These are phyloP conservation scores for Actenoides lindsayi DNA, from an alignment of 2,113 vertebrate species.

Conservation along the genomic window DNA sequence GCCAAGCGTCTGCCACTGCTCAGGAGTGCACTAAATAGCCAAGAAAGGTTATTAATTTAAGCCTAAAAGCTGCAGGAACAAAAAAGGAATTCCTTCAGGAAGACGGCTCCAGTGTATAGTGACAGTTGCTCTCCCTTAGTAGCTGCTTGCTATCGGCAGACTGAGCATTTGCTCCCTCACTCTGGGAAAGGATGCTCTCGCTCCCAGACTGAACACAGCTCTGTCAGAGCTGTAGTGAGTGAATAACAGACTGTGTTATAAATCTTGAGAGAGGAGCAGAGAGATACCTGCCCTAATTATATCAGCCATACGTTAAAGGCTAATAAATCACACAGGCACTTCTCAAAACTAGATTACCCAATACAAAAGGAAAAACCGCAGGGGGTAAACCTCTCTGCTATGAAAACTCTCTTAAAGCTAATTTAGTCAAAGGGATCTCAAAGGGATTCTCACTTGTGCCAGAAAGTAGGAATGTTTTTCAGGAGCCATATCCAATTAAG, in stretches of 20 bases:
- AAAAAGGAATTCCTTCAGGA: slow-evolving; percentile 68
- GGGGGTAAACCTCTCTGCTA: slow-evolving; percentile 10
- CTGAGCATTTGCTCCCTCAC: slow-evolving; percentile 49
- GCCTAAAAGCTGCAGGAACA: slow-evolving; percentile 68
- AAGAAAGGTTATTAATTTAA: slow-evolving; percentile 73
- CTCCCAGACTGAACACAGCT: slow-evolving; percentile 65
- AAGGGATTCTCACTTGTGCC: not conserved
- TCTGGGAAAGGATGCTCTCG: slow-evolving; percentile 65
- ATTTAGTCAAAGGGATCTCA: not conserved
- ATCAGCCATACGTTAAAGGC: slow-evolving; percentile 46
- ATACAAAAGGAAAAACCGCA: slow-evolving; percentile 35
- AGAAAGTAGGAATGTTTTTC: not conserved
- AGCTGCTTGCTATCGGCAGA: slow-evolving; percentile 65
- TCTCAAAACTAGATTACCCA: slow-evolving; percentile 53
- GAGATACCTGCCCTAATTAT: slow-evolving; percentile 69
- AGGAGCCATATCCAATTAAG: not conserved
- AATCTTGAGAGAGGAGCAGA: slow-evolving; percentile 66
- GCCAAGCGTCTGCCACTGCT: slow-evolving; percentile 49
- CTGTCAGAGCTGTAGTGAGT: slow-evolving; percentile 69
- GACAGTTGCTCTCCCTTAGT: slow-evolving; percentile 30
- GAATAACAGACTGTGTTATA: slow-evolving; percentile 67
- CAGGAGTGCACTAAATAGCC: slow-evolving; percentile 56
- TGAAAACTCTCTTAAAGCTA: slow-evolving; percentile 38
- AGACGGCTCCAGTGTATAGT: slow-evolving; percentile 53
- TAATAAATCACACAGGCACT: slow-evolving; percentile 57